Percentiles rank a stretch among this genome's conserved stretches.
Evolutionary conservation across 2,113 vertebrate species (phyloP).

Genomic region (Balaeniceps rex): DNA sequence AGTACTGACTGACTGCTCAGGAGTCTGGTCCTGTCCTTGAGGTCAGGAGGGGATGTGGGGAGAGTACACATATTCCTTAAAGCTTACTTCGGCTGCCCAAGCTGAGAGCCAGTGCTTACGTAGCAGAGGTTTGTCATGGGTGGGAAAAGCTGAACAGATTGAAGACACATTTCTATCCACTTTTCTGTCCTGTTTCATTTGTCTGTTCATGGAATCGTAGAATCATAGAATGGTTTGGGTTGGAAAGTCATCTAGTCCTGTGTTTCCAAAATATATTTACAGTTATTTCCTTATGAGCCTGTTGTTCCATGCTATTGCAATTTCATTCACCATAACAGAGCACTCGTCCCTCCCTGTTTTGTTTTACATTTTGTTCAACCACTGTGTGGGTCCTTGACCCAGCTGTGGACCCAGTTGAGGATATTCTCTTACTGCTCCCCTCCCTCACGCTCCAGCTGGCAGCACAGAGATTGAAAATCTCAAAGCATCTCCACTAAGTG

Average conservation of each 20-base stretch:
- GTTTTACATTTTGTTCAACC: neutral
- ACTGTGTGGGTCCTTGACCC: rapidly evolving
- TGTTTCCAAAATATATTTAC: neutral
- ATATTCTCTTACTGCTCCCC: neutral
- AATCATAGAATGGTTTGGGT: too few species aligned
- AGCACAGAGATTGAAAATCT: neutral
- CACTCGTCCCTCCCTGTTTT: neutral
- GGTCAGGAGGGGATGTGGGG: neutral
- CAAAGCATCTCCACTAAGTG: neutral
- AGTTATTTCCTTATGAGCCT: neutral
- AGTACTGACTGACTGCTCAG: neutral
- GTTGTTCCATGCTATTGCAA: neutral
- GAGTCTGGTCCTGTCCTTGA: neutral
- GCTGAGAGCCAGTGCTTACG: neutral
- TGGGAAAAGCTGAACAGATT: neutral
- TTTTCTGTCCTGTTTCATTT: neutral
- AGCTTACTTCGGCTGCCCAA: neutral
- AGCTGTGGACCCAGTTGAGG: neutral
- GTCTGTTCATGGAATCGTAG: neutral
- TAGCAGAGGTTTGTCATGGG: neutral
- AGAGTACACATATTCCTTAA: neutral
- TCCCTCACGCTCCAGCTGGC: neutral
- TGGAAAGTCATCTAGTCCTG: neutral
- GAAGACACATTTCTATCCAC: neutral
- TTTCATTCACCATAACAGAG: neutral